phyloP scores from a whole-genome alignment of 2,797 vertebrate genomes.

The Cheirogaleus major region DNA sequence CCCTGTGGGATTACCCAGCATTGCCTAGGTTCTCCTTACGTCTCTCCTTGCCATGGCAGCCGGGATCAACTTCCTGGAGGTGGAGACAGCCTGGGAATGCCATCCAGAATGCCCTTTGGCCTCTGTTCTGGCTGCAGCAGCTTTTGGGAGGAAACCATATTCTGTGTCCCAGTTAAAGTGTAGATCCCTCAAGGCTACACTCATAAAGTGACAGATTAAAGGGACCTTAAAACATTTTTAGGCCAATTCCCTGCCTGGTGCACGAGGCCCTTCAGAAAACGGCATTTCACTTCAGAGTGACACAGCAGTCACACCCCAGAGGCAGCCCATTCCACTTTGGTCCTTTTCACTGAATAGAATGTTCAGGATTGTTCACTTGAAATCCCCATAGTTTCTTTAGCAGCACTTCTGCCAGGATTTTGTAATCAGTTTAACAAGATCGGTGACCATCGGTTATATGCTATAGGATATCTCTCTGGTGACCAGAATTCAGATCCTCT shows the following conservation, averaged over 20 bases:
- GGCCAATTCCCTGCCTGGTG: conserved; percentile 34
- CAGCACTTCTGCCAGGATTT: conserved; percentile 40
- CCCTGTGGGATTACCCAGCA: neutral
- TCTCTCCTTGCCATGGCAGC: neutral
- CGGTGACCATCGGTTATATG: neutral
- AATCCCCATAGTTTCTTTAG: conserved; percentile 38
- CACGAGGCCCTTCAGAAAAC: conserved; percentile 48
- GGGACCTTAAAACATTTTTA: neutral
- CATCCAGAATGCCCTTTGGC: neutral
- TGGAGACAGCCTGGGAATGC: neutral
- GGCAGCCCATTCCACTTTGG: conserved; percentile 44
- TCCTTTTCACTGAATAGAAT: conserved; percentile 62
- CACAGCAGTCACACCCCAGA: conserved; percentile 13
- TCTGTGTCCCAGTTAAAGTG: neutral
- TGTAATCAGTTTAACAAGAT: conserved; percentile 58
- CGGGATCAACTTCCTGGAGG: neutral
- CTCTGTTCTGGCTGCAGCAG: neutral
- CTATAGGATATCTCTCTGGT: neutral
- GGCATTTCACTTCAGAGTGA: conserved; percentile 26
- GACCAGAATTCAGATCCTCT: conserved; percentile 48
- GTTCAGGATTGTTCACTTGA: conserved; percentile 54
- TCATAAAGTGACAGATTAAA: conserved; percentile 47
- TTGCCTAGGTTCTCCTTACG: neutral
- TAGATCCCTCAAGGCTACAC: neutral
- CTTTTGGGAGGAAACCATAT: neutral